These are phyloP conservation scores for Cynaeus angustus DNA, from an alignment of 2,888 invertebrate species.

Conservation along the genomic window DNA sequence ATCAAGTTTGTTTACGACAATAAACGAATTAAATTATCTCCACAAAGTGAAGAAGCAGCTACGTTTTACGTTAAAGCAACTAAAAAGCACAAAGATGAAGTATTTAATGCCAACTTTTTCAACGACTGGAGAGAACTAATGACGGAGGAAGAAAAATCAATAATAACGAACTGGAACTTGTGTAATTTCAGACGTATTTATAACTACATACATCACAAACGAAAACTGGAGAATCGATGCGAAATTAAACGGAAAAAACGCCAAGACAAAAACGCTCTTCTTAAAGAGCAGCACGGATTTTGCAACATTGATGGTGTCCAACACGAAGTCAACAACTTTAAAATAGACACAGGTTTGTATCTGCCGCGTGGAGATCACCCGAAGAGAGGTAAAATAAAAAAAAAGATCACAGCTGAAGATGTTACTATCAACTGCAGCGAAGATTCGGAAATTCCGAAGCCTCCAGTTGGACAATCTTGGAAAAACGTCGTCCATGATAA, in stretches of 20 bases:
- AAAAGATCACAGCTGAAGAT: conserved; percentile 89
- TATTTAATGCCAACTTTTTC: neutral
- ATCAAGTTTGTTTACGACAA: conserved; percentile 93
- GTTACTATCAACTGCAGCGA: conserved; percentile 96
- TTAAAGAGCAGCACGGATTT: conserved; percentile 90
- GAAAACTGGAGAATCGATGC: neutral
- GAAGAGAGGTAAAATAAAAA: conserved; percentile 92
- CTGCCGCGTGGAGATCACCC: conserved; percentile 97
- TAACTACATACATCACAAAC: neutral
- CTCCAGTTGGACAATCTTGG: conserved; percentile 93
- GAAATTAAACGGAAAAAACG: conserved; percentile 66
- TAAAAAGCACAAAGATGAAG: conserved; percentile 70
- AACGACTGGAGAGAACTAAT: neutral
- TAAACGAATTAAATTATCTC: conserved; percentile 81
- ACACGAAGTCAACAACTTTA: conserved; percentile 96
- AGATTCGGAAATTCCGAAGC: conserved; percentile 83
- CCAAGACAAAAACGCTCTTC: conserved; percentile 83
- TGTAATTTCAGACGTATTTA: neutral
- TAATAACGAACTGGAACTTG: conserved; percentile 1
- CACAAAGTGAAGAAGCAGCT: conserved; percentile 90
- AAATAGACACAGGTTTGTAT: conserved; percentile 94
- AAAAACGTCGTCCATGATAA: conserved; percentile 94
- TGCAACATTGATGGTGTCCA: conserved; percentile 87
- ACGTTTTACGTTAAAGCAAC: conserved; percentile 96
- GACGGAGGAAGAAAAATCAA: neutral